These are phyloP conservation scores for Oostethus manadensis DNA, from an alignment of 2,113 vertebrate genomes.

Conservation along the genomic window DNA sequence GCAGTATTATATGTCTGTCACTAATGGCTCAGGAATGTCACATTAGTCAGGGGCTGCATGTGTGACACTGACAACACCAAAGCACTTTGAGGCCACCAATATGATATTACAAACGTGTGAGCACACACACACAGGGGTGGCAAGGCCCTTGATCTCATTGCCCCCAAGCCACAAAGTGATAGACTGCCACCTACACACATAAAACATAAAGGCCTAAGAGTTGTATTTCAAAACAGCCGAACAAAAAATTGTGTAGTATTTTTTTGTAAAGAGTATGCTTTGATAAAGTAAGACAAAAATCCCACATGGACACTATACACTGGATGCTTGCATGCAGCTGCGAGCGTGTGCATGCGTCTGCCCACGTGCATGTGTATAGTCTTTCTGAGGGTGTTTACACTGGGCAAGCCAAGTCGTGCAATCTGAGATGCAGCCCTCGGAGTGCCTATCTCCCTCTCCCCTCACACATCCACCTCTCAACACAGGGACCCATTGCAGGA, in stretches of 20 bases:
- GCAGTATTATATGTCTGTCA: slow-evolving; percentile 63
- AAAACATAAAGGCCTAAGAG: slow-evolving; percentile 40
- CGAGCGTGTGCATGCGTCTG: background rate
- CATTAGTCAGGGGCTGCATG: slow-evolving; percentile 65
- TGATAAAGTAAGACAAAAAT: slow-evolving; percentile 30
- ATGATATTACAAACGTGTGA: slow-evolving; percentile 52
- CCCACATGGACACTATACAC: slow-evolving; percentile 26
- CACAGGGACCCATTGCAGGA: slow-evolving; percentile 59
- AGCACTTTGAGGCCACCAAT: slow-evolving; percentile 58
- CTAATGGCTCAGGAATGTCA: slow-evolving; percentile 71
- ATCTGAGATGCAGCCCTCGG: slow-evolving; percentile 51
- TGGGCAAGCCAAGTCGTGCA: slow-evolving; percentile 61
- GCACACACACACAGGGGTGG: slow-evolving; percentile 36
- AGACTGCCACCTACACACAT: slow-evolving; percentile 50
- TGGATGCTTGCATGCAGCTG: slow-evolving; percentile 9
- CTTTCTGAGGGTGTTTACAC: slow-evolving; percentile 55
- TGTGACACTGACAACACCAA: slow-evolving; percentile 57
- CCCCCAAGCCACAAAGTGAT: slow-evolving; percentile 57
- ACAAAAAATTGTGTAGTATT: slow-evolving; percentile 14
- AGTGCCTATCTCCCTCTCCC: slow-evolving; percentile 15
- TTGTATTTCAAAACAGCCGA: slow-evolving; percentile 56
- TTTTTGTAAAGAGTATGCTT: background rate
- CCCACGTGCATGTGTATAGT: slow-evolving; percentile 3
- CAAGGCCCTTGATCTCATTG: slow-evolving; percentile 61
- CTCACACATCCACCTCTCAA: slow-evolving; percentile 45